Percentiles rank a stretch among this genome's conserved stretches.
phyloP scores from a whole-genome alignment of 2,797 vertebrate genomes.

The Sebastes umbrosus region DNA sequence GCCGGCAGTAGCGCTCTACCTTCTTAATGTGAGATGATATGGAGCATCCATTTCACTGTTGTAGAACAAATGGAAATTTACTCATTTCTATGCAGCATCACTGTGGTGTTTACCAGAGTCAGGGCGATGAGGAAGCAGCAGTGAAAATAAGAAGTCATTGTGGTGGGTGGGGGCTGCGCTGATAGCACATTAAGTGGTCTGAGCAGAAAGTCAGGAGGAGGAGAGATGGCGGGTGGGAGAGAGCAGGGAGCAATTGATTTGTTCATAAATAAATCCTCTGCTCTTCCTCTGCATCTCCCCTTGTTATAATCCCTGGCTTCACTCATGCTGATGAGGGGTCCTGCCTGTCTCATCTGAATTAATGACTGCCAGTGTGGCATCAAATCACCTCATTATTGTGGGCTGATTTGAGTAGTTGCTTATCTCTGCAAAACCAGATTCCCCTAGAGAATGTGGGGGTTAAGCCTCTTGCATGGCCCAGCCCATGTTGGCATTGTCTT shows the following conservation, averaged over 20 bases:
- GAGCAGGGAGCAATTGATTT: conserved; percentile 47
- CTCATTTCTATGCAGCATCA: not conserved
- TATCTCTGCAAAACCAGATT: conserved; percentile 58
- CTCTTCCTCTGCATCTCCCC: conserved; percentile 26
- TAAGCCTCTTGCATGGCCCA: not conserved
- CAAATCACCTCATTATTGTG: conserved; percentile 52
- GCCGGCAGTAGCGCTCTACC: not conserved
- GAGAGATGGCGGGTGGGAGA: not conserved
- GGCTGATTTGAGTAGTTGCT: conserved; percentile 46
- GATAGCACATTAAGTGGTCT: conserved; percentile 42
- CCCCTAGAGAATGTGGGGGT: not conserved
- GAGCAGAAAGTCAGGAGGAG: conserved; percentile 20
- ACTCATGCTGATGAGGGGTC: conserved; percentile 49
- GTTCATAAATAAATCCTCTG: conserved; percentile 48
- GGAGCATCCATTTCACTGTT: not conserved
- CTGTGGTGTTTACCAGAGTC: not conserved
- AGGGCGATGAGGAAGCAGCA: conserved; percentile 14
- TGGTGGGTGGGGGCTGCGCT: conserved; percentile 15
- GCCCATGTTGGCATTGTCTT: conserved; percentile 12
- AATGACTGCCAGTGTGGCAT: conserved; percentile 51
- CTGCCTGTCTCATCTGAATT: conserved; percentile 53
- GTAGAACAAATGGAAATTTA: conserved; percentile 5
- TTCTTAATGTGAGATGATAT: not conserved
- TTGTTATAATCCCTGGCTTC: conserved; percentile 46
- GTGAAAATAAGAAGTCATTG: conserved; percentile 41